Evolutionary conservation across 2,797 vertebrate species (phyloP).

Genomic region (Macropodus opercularis): DNA sequence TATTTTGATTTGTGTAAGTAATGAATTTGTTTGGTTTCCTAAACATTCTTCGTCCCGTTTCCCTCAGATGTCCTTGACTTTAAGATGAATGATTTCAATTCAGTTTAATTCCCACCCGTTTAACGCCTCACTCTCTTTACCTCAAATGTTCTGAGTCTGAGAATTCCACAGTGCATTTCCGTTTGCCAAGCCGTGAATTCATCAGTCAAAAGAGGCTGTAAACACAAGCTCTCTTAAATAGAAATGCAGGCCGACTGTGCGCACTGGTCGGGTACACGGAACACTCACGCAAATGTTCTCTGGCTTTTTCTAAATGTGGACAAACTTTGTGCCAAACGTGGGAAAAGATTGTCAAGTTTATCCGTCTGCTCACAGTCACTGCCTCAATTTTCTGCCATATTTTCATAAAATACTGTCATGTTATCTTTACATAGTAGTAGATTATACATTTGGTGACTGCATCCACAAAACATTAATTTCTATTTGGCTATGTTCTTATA

Average conservation of each 20-base stretch:
- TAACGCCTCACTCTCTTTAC: not conserved
- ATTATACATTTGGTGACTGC: too few species aligned
- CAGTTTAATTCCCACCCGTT: not conserved
- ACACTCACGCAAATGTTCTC: not conserved
- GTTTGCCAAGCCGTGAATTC: not conserved
- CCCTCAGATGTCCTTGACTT: too few species aligned
- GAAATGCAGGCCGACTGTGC: not conserved
- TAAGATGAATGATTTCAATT: not conserved
- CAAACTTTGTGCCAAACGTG: slow-evolving; percentile 2
- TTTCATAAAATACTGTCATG: too few species aligned
- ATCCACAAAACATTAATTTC: too few species aligned
- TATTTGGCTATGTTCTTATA: too few species aligned
- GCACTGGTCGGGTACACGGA: not conserved
- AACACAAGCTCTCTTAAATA: not conserved
- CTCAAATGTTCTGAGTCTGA: not conserved
- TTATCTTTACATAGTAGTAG: too few species aligned
- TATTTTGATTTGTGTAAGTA: too few species aligned
- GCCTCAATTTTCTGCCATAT: not conserved
- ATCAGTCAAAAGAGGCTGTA: not conserved
- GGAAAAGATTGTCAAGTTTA: not conserved
- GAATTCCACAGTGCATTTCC: not conserved
- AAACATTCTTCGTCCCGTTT: too few species aligned
- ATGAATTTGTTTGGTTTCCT: too few species aligned
- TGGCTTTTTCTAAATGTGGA: slow-evolving; percentile 1
- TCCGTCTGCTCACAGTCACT: slow-evolving; percentile 10